Evolutionary conservation across 2,888 invertebrate genomes (phyloP).

Genomic region (Frankliniella fusca): DNA sequence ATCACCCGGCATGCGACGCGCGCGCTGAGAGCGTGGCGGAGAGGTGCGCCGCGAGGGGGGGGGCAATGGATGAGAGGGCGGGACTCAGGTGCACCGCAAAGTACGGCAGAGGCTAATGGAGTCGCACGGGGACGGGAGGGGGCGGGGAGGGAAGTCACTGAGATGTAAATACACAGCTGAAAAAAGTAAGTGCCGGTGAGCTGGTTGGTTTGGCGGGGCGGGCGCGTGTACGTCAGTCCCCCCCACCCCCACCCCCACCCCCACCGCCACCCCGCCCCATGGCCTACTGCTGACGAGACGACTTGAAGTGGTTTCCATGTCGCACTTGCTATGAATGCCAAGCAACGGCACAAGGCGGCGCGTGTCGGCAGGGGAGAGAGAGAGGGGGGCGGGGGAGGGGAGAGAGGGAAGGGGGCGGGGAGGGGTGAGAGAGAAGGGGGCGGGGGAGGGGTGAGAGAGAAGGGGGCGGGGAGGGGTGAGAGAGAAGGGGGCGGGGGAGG

Average conservation of each 20-base stretch:
- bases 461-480: background rate
- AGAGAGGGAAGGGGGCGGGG: background rate
- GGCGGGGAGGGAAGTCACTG: too few species aligned
- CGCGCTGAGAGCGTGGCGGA: too few species aligned
- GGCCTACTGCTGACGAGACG: conserved; percentile 6
- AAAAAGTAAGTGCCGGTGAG: too few species aligned
- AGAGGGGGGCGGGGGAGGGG: background rate
- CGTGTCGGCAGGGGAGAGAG: background rate
- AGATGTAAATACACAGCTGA: too few species aligned
- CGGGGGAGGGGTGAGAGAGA: background rate
- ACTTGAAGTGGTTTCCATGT: conserved; percentile 22
- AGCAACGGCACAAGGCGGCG: conserved; percentile 4
- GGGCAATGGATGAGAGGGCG: too few species aligned
- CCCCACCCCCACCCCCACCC: background rate
- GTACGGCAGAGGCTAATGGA: too few species aligned
- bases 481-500: background rate
- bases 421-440: background rate
- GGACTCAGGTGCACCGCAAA: too few species aligned
- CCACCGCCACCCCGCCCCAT: background rate
- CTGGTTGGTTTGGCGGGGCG: too few species aligned
- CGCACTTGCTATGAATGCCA: conserved; percentile 12
- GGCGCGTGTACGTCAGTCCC: too few species aligned
- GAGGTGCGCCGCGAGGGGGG: too few species aligned
- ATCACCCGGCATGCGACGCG: too few species aligned
- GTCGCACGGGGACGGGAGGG: too few species aligned